Evolutionary conservation across 2,888 invertebrate genomes (phyloP).

Genomic region (Baccha elongata): DNA sequence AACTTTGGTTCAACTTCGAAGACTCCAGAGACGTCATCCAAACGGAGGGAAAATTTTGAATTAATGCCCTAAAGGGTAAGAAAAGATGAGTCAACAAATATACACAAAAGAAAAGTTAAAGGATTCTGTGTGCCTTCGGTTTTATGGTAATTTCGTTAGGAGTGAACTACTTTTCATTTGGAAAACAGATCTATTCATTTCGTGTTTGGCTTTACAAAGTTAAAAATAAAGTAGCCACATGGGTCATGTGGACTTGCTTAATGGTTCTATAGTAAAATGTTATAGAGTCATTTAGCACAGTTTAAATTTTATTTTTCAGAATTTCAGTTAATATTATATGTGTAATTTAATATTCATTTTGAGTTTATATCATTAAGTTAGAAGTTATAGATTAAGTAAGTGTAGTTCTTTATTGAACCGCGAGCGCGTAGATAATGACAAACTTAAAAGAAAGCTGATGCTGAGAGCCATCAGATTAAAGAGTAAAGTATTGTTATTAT

Average conservation of each 20-base stretch:
- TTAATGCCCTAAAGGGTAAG: constrained; percentile 88
- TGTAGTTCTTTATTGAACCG: no score
- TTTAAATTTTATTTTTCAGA: no score
- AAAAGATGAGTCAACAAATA: constrained; percentile 48
- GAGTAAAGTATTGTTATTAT: no score
- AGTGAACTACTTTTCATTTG: constrained; percentile 49
- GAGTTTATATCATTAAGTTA: no score
- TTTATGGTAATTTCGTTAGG: constrained; percentile 61
- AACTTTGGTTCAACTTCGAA: constrained; percentile 92
- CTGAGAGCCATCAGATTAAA: no score
- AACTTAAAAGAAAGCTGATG: no score
- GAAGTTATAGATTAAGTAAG: no score
- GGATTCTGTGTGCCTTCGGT: constrained; percentile 16
- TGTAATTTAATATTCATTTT: no score
- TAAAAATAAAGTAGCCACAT: constrained; percentile 7
- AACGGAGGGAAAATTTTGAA: constrained; percentile 90
- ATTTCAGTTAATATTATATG: no score
- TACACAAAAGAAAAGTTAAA: constrained; percentile 46
- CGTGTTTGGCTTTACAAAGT: constrained; percentile 48
- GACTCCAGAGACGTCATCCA: constrained; percentile 91
- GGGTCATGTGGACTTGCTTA: neutral
- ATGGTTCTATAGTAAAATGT: no score
- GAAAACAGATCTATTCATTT: constrained; percentile 66
- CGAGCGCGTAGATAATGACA: no score
- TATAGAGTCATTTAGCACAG: no score